Conservation (phyloP, 2,888 invertebrate species). For the Eristalis tenax region DNA sequence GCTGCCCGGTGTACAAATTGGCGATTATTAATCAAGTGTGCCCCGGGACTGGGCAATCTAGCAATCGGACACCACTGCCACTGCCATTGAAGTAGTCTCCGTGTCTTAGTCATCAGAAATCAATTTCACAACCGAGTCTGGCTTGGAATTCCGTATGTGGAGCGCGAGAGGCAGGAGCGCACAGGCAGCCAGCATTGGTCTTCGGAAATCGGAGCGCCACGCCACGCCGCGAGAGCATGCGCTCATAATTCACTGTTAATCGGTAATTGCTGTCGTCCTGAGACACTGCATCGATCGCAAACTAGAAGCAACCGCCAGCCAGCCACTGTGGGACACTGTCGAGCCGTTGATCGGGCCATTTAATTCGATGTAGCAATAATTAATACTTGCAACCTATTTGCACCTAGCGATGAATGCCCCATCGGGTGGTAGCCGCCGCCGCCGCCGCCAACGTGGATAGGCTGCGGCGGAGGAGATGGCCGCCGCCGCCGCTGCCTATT, state of each 20-base stretch:
- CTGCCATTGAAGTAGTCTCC: slow-evolving; percentile 50
- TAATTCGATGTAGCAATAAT: slow-evolving; percentile 71
- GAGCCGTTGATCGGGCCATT: slow-evolving; percentile 68
- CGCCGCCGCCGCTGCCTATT: slow-evolving; percentile 25
- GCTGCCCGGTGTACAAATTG: slow-evolving; percentile 55
- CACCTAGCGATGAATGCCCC: slow-evolving; percentile 68
- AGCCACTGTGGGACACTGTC: slow-evolving; percentile 43
- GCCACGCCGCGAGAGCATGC: slow-evolving; percentile 54
- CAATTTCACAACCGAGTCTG: slow-evolving; percentile 59
- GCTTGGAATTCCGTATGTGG: slow-evolving; percentile 65
- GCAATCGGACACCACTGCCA: slow-evolving; percentile 68
- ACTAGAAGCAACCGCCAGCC: slow-evolving; percentile 52
- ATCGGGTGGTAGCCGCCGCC: slow-evolving; percentile 42
- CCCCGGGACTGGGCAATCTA: slow-evolving; percentile 64
- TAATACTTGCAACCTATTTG: slow-evolving; percentile 69
- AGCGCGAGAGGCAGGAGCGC: slow-evolving; percentile 38
- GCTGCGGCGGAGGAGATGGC: too few relatives aligned
- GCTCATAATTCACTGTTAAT: slow-evolving; percentile 71
- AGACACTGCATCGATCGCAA: slow-evolving; percentile 44
- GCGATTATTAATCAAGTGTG: slow-evolving; percentile 70
- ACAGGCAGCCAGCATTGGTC: neutral
- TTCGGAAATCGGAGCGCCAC: slow-evolving; percentile 64
- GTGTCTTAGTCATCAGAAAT: slow-evolving; percentile 68
- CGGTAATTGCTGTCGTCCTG: slow-evolving; percentile 70
- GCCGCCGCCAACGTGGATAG: neutral